phyloP scores from a whole-genome alignment of 2,113 vertebrate species.

The Dasyornis broadbenti region DNA sequence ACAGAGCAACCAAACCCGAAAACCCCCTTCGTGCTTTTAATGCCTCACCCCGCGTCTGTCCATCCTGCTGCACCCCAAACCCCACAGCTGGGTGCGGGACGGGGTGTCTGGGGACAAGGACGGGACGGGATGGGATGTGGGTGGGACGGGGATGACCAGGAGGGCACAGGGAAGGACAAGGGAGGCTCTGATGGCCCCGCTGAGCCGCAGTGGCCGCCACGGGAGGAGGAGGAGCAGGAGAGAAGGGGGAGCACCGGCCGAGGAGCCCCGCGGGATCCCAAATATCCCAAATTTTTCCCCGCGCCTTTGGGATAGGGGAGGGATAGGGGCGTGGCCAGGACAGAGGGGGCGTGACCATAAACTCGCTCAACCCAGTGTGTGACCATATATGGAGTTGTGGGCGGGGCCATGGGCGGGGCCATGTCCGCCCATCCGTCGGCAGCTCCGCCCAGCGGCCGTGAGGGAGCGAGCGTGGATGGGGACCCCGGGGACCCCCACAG shows the following conservation, averaged over 20 bases:
- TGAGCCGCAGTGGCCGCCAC: neutral
- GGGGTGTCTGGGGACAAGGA: neutral
- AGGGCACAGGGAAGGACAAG: neutral
- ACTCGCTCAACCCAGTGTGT: no score
- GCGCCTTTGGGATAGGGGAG: no score
- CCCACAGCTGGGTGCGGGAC: no score
- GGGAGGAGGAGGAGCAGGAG: neutral
- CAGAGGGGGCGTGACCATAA: neutral
- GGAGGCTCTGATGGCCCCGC: neutral
- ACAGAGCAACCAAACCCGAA: neutral
- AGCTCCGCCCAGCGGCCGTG: neutral
- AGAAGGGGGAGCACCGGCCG: neutral
- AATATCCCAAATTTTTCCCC: neutral
- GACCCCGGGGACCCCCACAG: neutral
- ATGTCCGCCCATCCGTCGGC: accelerated
- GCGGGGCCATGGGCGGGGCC: neutral
- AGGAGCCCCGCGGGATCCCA: neutral
- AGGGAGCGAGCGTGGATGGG: neutral
- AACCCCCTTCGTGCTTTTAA: neutral
- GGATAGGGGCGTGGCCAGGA: neutral
- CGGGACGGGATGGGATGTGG: neutral
- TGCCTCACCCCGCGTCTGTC: no score
- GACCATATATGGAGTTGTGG: neutral
- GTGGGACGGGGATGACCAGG: neutral
- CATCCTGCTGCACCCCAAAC: no score